phyloP scores from a whole-genome alignment of 2,888 invertebrate species.

The Limnephilus rhombicus region DNA sequence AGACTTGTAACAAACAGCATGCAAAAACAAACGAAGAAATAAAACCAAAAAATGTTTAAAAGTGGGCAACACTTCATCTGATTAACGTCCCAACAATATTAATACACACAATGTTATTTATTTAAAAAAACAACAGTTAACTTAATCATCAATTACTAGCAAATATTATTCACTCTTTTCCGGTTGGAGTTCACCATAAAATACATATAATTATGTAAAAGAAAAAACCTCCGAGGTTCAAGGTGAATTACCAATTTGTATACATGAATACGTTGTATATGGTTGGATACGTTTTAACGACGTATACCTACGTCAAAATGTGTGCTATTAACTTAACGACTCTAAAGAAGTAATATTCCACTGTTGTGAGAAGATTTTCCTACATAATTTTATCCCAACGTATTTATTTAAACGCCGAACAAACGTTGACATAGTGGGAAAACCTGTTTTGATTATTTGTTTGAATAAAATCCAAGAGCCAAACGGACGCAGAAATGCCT shows the following conservation, averaged over 20 bases:
- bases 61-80: not conserved
- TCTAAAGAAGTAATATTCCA: not conserved
- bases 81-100: not conserved
- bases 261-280: not conserved
- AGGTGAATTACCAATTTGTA: slow-evolving; percentile 24
- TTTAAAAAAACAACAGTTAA: not conserved
- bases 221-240: slow-evolving; percentile 14
- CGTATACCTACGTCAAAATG: not conserved
- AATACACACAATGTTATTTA: not conserved
- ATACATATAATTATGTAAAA: not conserved
- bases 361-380: slow-evolving; percentile 20
- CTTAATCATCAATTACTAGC: not conserved
- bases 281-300: not conserved
- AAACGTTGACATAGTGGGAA: slow-evolving; percentile 40
- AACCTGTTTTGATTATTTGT: slow-evolving; percentile 22
- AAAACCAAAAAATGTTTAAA: not conserved
- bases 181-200: slow-evolving; percentile 6
- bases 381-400: not conserved
- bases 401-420: not conserved
- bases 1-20: not conserved
- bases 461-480: not conserved
- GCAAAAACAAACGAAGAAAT: not conserved
- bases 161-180: not conserved
- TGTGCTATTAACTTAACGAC: slow-evolving; percentile 27
- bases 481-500: not conserved